Percentiles rank a stretch among this genome's conserved stretches.
phyloP scores from a whole-genome alignment of 2,797 vertebrate genomes.

The Staurois parvus region DNA sequence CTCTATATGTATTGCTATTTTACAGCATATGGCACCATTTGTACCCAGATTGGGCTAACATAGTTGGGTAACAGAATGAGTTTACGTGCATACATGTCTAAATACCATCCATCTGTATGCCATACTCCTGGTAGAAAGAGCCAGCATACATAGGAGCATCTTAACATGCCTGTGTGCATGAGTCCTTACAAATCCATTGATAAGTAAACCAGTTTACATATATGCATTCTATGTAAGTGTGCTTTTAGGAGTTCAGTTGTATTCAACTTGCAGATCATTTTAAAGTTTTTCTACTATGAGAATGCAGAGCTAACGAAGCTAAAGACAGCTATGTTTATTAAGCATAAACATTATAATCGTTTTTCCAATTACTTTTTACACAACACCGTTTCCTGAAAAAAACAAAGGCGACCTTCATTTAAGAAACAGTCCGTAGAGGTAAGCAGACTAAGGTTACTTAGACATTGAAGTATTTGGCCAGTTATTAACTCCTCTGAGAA shows the following conservation, averaged over 20 bases:
- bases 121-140: no score
- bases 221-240: no score
- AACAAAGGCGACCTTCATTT: conserved; percentile 30
- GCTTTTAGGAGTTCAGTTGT: background rate
- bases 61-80: no score
- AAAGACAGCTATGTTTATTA: background rate
- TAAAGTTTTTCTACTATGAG: background rate
- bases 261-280: background rate
- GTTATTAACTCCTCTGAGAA: conserved; percentile 26
- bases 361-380: background rate
- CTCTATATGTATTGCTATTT: no score
- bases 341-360: background rate
- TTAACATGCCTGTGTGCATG: no score
- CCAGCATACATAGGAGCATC: no score
- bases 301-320: background rate
- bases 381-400: background rate
- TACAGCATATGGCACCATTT: no score
- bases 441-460: conserved; percentile 27
- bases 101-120: no score
- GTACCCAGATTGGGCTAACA: no score
- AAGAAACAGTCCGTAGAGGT: conserved; percentile 16
- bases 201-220: no score
- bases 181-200: no score
- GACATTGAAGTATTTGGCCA: conserved; percentile 36
- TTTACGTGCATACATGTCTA: no score